phyloP scores from a whole-genome alignment of 2,113 vertebrate species.

The Callionymus lyra region DNA sequence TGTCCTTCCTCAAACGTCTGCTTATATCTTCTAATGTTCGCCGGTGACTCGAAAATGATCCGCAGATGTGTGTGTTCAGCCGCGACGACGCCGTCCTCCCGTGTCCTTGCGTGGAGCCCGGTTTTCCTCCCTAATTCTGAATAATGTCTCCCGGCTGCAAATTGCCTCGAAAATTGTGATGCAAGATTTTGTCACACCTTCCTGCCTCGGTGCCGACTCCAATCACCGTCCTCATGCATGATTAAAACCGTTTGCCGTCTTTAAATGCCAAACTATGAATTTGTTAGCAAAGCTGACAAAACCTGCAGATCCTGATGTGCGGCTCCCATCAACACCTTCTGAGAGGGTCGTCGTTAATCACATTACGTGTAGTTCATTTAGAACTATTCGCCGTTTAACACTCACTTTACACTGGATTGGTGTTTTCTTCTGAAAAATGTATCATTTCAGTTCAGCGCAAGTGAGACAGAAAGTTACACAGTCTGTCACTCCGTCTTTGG shows the following conservation, averaged over 20 bases:
- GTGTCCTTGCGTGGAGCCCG: conserved; percentile 40
- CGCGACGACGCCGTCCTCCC: conserved; percentile 22
- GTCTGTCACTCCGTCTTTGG: too few species aligned
- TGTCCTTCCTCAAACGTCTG: not conserved
- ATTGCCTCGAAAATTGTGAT: conserved; percentile 35
- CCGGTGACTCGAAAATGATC: conserved; percentile 20
- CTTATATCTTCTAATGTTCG: conserved; percentile 11
- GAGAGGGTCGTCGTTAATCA: too few species aligned
- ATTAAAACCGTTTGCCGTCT: conserved; percentile 30
- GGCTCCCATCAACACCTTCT: too few species aligned
- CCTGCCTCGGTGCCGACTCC: conserved; percentile 37
- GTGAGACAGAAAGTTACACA: too few species aligned
- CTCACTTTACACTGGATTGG: too few species aligned
- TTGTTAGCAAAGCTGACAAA: conserved; percentile 21
- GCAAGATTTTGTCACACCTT: conserved; percentile 42
- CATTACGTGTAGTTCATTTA: too few species aligned
- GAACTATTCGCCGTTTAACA: too few species aligned
- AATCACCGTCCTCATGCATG: conserved; percentile 34
- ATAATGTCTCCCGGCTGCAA: conserved; percentile 48
- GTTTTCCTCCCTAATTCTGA: conserved; percentile 44
- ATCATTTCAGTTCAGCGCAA: too few species aligned
- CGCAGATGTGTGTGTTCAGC: conserved; percentile 43
- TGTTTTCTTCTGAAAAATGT: too few species aligned
- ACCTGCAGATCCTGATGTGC: not conserved
- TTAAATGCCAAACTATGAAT: conserved; percentile 34